A percentile compares a stretch with the other conserved stretches of the same genome.
phyloP scores from a whole-genome alignment of 2,888 invertebrate genomes.

The Lingula anatina region DNA sequence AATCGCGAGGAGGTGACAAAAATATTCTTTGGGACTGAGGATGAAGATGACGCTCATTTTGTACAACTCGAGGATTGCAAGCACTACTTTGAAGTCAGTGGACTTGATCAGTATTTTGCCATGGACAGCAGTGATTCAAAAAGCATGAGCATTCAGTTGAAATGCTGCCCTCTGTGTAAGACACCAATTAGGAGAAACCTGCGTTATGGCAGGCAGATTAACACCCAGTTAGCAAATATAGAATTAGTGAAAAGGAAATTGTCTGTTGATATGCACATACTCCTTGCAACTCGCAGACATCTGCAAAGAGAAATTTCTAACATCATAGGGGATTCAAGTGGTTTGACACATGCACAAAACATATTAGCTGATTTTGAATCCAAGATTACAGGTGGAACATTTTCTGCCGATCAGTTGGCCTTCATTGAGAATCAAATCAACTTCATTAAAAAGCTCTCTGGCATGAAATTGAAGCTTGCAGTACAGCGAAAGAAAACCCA shows the following conservation, averaged over 20 bases:
- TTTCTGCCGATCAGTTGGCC: no score
- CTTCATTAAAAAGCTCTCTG: no score
- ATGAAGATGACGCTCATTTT: constrained; percentile 57
- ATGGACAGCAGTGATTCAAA: constrained; percentile 4
- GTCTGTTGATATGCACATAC: constrained; percentile 7
- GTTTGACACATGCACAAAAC: no score
- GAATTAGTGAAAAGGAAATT: constrained; percentile 33
- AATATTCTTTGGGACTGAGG: constrained; percentile 55
- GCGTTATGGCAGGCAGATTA: constrained; percentile 59
- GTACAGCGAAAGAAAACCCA: no score
- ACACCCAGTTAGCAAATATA: constrained; percentile 47
- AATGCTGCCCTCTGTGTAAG: constrained; percentile 60
- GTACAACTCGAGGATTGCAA: constrained; percentile 40
- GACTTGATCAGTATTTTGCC: constrained; percentile 47
- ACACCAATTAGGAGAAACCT: constrained; percentile 59
- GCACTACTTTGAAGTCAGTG: constrained; percentile 47
- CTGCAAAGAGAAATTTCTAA: no score
- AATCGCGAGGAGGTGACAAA: constrained; percentile 39
- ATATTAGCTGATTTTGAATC: no score
- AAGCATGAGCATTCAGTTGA: constrained; percentile 20
- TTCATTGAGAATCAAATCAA: no score
- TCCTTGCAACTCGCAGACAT: no score
- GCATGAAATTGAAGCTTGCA: no score
- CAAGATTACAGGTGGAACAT: no score
- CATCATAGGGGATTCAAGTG: no score